phyloP scores from a whole-genome alignment of 1,140 invertebrate species.

The Atopsyche davidsoni region DNA sequence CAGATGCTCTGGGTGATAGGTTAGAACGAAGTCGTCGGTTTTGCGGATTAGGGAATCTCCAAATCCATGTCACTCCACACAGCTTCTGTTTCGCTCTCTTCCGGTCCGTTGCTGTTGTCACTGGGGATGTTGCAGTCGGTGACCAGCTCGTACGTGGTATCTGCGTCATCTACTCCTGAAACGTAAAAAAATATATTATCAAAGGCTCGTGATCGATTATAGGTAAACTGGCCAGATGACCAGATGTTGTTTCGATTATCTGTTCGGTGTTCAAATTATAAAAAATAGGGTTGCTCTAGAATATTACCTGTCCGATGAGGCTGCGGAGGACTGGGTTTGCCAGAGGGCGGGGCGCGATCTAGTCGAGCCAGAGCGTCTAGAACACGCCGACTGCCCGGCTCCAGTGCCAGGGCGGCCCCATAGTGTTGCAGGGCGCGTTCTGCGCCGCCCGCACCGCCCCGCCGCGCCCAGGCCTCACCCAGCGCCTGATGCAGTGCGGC shows the following conservation, averaged over 20 bases:
- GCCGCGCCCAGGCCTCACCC: slow-evolving; percentile 54
- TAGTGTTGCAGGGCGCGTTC: slow-evolving; percentile 68
- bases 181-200: slow-evolving; percentile 40
- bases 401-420: slow-evolving; percentile 59
- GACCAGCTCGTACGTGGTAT: slow-evolving; percentile 51
- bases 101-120: slow-evolving; percentile 48
- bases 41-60: slow-evolving; percentile 34
- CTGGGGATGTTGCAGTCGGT: slow-evolving; percentile 48
- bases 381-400: slow-evolving; percentile 59
- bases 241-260: too few species aligned
- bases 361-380: slow-evolving; percentile 60
- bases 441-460: slow-evolving; percentile 45
- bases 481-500: slow-evolving; percentile 62
- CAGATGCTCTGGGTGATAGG: too few species aligned
- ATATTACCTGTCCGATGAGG: slow-evolving; percentile 40
- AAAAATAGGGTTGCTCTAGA: too few species aligned
- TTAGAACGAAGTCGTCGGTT: not conserved
- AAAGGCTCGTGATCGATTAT: not conserved
- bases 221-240: not conserved
- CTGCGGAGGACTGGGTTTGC: slow-evolving; percentile 41
- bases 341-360: slow-evolving; percentile 36
- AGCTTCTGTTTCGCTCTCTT: slow-evolving; percentile 56
- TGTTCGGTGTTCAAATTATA: too few species aligned
- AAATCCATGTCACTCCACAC: slow-evolving; percentile 57
- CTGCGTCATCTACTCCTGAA: slow-evolving; percentile 49